Base-by-base conservation (phyloP, 2,888 invertebrate genomes). In the Philopedon plagiatum region DNA sequence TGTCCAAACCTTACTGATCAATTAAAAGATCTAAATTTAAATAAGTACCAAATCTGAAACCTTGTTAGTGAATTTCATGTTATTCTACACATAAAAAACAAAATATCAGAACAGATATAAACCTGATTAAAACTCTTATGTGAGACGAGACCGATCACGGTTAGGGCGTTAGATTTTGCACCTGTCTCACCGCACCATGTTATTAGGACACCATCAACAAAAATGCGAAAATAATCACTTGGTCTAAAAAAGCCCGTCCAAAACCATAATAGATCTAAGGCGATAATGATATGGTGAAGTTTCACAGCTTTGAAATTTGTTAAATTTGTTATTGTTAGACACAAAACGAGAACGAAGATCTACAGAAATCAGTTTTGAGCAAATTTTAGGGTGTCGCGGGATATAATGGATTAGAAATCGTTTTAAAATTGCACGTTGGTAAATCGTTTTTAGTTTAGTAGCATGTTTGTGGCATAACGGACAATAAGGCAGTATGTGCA, bases 141-240 rank as follows among this genome's bases (percentile, higher is more conserved):
- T n/a, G n/a, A n/a, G n/a, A n/a, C n/a, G n/a, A n/a, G n/a, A n/a
- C n/a, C n/a, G n/a, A n/a, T 29, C 29, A 15, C 13, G 41, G 13
- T 15, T 19, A n/a, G 8, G 41, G 51, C 58, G 60, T 67, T 51
- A 44, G 54, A 46, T 60, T 46, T 68, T 61, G 68, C 62, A 68
- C 68, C 68, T 68, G 68, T 61, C 51, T 15, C 44, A 39, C 44
- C 34, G 18, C 26, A 46, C 49, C 34, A 11, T 60, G 56, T 68
- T 32, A 68, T 62, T 68, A 62, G 54, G 41, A 39, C 26, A 44
- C 57, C 66, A 57, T 57, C 46, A 44, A 63, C 63, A 51, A 63
- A 63, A 51, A 63, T 51, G 51, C 63, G 65, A 65, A 65, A 65
- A 65, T 65, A 65, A 65, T 56, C 41, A 56, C 32, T 56, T 56